Evolutionary conservation across 2,113 vertebrate genomes (phyloP).

Genomic region (Oreochromis spilurus): DNA sequence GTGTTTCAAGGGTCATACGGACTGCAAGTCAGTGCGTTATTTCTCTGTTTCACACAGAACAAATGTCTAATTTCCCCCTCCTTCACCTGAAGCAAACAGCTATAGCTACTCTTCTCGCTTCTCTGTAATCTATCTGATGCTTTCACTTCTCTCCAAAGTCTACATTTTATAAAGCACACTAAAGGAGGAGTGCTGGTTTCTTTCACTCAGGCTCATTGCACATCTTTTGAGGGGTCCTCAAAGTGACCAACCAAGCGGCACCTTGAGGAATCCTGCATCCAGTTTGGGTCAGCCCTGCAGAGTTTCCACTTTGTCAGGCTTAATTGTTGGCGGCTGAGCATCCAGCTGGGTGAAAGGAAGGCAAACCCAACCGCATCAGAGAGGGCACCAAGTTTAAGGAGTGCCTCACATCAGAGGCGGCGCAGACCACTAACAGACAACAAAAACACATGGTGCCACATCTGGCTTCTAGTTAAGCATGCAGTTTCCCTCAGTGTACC

Average conservation of each 20-base stretch:
- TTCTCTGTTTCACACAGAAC: slow-evolving; percentile 2
- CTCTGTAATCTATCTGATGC: background rate
- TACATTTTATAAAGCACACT: background rate
- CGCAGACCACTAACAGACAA: slow-evolving; percentile 49
- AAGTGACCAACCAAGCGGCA: background rate
- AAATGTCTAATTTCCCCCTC: slow-evolving; percentile 22
- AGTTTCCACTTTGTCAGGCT: slow-evolving; percentile 42
- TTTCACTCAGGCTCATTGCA: background rate
- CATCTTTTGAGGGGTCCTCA: background rate
- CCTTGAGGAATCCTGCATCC: background rate
- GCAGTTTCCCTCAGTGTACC: slow-evolving; percentile 32
- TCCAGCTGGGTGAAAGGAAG: slow-evolving; percentile 49
- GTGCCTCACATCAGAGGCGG: slow-evolving; percentile 55
- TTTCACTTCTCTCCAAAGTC: slow-evolving; percentile 7
- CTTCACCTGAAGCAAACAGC: slow-evolving; percentile 5
- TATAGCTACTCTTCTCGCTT: background rate
- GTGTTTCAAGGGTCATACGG: background rate
- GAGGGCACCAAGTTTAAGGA: slow-evolving; percentile 51
- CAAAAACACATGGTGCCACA: slow-evolving; percentile 69
- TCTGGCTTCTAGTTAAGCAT: slow-evolving; percentile 61
- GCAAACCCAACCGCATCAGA: slow-evolving; percentile 59
- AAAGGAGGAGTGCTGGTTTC: background rate
- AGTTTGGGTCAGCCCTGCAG: background rate
- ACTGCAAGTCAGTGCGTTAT: background rate
- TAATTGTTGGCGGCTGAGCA: slow-evolving; percentile 22